phyloP scores from a whole-genome alignment of 2,888 invertebrate genomes.

The Zelleria hepariella region DNA sequence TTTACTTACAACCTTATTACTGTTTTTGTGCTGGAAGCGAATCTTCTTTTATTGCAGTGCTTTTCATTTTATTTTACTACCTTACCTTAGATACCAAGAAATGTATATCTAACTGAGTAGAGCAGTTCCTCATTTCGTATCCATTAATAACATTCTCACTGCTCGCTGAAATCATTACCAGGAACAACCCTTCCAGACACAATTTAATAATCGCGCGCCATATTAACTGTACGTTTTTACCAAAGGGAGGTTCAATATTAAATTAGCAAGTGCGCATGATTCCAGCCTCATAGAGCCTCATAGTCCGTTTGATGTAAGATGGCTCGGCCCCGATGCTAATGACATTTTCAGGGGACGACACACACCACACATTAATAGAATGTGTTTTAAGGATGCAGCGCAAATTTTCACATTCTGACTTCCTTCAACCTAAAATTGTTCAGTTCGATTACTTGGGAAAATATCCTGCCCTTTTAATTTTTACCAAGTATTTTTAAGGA shows the following conservation, averaged over 20 bases:
- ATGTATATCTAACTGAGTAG: not conserved
- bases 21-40: slow-evolving; percentile 48
- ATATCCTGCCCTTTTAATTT: too few relatives aligned
- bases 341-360: slow-evolving; percentile 55
- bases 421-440: too few relatives aligned
- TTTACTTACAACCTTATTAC: slow-evolving; percentile 68
- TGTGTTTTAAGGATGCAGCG: not conserved
- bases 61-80: not conserved
- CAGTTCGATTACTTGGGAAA: too few relatives aligned
- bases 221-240: slow-evolving; percentile 53
- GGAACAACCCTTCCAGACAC: slow-evolving; percentile 38
- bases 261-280: slow-evolving; percentile 46
- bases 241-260: slow-evolving; percentile 55
- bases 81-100: not conserved
- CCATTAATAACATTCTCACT: slow-evolving; percentile 4
- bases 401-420: too few relatives aligned
- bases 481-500: too few relatives aligned
- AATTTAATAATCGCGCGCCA: slow-evolving; percentile 51
- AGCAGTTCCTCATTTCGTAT: slow-evolving; percentile 1
- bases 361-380: slow-evolving; percentile 12
- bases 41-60: slow-evolving; percentile 25
- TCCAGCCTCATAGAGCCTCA: slow-evolving; percentile 34
- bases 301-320: slow-evolving; percentile 63
- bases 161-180: slow-evolving; percentile 12
- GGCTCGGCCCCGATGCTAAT: slow-evolving; percentile 50